Evolutionary conservation across 2,888 invertebrate genomes (phyloP).

Genomic region (Corythucha ciliata): DNA sequence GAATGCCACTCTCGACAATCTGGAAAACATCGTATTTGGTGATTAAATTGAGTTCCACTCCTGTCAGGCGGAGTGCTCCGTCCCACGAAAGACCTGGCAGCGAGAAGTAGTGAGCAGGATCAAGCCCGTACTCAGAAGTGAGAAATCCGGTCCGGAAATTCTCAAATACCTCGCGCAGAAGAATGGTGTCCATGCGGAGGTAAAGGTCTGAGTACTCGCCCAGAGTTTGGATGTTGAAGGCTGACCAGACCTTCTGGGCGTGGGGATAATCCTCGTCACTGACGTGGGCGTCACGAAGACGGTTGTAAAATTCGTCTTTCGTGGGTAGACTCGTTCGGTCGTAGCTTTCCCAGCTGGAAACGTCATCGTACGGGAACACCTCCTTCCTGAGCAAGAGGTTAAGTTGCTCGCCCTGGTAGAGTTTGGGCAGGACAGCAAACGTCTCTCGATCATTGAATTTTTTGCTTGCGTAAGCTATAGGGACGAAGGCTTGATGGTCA

Average conservation of each 20-base stretch:
- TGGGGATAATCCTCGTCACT: conserved; percentile 37
- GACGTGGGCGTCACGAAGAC: conserved; percentile 28
- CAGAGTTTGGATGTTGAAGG: conserved; percentile 37
- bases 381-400: no score
- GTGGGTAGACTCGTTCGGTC: conserved; percentile 30
- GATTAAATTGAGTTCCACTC: conserved; percentile 33
- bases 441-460: no score
- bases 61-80: conserved; percentile 35
- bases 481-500: no score
- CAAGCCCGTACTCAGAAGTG: conserved; percentile 30
- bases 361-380: conserved; percentile 34
- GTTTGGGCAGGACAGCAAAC: no score
- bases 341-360: conserved; percentile 17
- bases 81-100: conserved; percentile 37
- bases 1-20: conserved; percentile 5
- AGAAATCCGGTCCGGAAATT: conserved; percentile 37
- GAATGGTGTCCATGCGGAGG: conserved; percentile 39
- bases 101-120: conserved; percentile 37
- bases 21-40: conserved; percentile 7
- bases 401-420: no score
- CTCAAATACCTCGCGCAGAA: conserved; percentile 40
- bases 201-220: conserved; percentile 40
- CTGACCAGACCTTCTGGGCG: conserved; percentile 38
- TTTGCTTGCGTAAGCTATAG: no score
- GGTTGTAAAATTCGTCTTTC: conserved; percentile 33